Evolutionary conservation across 2,888 invertebrate species (phyloP).

Genomic region (Coelinius sp.): DNA sequence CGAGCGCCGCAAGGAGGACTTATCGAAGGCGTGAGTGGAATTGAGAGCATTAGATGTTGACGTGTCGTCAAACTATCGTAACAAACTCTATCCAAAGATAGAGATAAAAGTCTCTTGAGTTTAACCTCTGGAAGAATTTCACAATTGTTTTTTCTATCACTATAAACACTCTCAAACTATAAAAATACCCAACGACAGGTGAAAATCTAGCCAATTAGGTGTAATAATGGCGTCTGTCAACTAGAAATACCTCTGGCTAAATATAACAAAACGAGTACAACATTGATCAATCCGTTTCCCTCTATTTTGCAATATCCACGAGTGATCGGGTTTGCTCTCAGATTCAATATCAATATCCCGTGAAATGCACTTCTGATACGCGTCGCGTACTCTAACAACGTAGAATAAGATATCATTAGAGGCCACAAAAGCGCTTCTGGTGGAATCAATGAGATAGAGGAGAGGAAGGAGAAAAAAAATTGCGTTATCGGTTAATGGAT

Average conservation of each 20-base stretch:
- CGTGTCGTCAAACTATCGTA: conserved; percentile 18
- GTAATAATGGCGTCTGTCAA: neutral
- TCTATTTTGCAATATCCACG: neutral
- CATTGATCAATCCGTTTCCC: neutral
- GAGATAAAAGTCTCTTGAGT: neutral
- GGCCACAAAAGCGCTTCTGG: conserved; percentile 17
- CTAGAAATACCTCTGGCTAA: neutral
- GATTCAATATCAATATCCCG: conserved; percentile 37
- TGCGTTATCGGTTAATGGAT: conserved; percentile 19
- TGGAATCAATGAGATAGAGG: conserved; percentile 1
- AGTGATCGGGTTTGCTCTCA: conserved; percentile 11
- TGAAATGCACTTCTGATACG: conserved; percentile 33
- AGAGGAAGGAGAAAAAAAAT: neutral
- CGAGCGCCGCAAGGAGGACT: conserved; percentile 42
- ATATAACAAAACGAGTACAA: neutral
- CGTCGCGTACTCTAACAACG: conserved; percentile 16
- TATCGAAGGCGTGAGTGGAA: conserved; percentile 49
- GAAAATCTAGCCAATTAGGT: neutral
- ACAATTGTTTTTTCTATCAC: neutral
- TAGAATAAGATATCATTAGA: conserved; percentile 8
- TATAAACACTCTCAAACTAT: too few relatives aligned
- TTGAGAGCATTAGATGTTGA: conserved; percentile 42
- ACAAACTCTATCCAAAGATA: neutral
- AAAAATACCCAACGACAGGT: too few relatives aligned
- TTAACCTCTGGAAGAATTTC: neutral